Evolutionary conservation across 2,888 invertebrate species (phyloP), one percentile per base, ranked within the genome.

Genomic region (Ormyrus pomaceus): DNA sequence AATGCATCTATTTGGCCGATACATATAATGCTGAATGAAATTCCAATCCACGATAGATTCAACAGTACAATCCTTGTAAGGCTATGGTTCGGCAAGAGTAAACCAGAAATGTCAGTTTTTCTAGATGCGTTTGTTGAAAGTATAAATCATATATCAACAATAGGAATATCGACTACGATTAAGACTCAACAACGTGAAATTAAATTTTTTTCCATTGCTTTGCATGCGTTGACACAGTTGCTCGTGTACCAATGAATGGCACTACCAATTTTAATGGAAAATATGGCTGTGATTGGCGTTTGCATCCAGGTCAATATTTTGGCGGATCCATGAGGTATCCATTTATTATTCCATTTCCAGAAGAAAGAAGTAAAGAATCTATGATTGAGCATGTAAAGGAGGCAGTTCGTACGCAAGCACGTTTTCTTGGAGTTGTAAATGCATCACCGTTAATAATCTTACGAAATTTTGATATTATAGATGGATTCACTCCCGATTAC

Each of bases 401-500:
- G 46, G 64, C 50, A 8, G 11, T 19, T 46, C 10, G 13, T 46
- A 64, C 0, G 10, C 7, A 51, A 8, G 64, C 51, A 46, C 61
- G 11, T 51, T 48, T 76, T 58, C 61, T 56, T 59, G 83, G 80
- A 34, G 75, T 83, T 7, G 64, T 71, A 68, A 53, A 59, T 59
- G 68, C 69, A 8, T 66, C 82, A 58, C 46, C 62, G n/a, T 19
- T 83, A 5, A 58, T 71, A 2, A 77, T 72, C 51, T 68, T 82
- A 53, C 10, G 53, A 6, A 5, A 56, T 45, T 81, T 80, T 46
- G 71, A 82, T 48, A 76, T 83, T 0, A 59, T 82, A 51, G 7
- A 59, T 45, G 75, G 74, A 45, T 81, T 74, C 50, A 58, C 72
- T 0, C 69, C 76, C 0, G 82, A 83, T 65, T 77, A 79, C 50